Evolutionary conservation across 2,888 invertebrate species (phyloP).

Genomic region (Agrilus cyanescens): DNA sequence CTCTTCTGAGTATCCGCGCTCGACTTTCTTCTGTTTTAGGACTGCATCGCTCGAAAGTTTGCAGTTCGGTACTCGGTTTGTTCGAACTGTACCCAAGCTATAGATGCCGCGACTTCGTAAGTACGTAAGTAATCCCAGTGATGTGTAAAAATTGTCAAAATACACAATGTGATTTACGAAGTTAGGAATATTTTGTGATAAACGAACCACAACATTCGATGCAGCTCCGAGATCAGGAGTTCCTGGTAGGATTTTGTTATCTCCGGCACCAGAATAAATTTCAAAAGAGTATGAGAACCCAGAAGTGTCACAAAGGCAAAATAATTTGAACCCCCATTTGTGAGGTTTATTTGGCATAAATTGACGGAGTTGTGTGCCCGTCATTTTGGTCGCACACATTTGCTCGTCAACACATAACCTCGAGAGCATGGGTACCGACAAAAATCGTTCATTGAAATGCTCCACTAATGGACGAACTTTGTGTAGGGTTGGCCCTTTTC

Average conservation of each 20-base stretch:
- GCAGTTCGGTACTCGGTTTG: slow-evolving; percentile 13
- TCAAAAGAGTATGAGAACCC: slow-evolving; percentile 18
- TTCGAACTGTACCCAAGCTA: slow-evolving; percentile 12
- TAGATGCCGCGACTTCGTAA: slow-evolving; percentile 13
- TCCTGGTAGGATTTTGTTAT: slow-evolving; percentile 20
- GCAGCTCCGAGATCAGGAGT: too few species aligned
- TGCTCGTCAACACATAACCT: slow-evolving; percentile 18
- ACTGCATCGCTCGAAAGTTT: slow-evolving; percentile 10
- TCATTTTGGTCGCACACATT: slow-evolving; percentile 18
- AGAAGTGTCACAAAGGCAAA: slow-evolving; percentile 17
- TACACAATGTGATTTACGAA: slow-evolving; percentile 13
- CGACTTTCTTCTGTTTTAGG: not conserved
- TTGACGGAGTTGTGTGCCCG: slow-evolving; percentile 14
- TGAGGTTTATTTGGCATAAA: slow-evolving; percentile 21
- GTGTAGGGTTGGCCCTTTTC: slow-evolving; percentile 12
- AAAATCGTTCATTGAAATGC: slow-evolving; percentile 14
- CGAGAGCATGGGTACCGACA: slow-evolving; percentile 11
- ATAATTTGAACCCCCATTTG: slow-evolving; percentile 18
- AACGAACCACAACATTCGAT: too few species aligned
- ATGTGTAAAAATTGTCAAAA: slow-evolving; percentile 15
- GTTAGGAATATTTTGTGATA: slow-evolving; percentile 15
- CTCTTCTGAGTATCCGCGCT: slow-evolving; percentile 2
- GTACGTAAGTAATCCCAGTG: slow-evolving; percentile 12
- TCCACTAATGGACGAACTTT: slow-evolving; percentile 11
- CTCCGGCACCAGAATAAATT: slow-evolving; percentile 16